phyloP scores from a whole-genome alignment of 92 coral and sea anemone genomes.

The Zoanthus gigantus region DNA sequence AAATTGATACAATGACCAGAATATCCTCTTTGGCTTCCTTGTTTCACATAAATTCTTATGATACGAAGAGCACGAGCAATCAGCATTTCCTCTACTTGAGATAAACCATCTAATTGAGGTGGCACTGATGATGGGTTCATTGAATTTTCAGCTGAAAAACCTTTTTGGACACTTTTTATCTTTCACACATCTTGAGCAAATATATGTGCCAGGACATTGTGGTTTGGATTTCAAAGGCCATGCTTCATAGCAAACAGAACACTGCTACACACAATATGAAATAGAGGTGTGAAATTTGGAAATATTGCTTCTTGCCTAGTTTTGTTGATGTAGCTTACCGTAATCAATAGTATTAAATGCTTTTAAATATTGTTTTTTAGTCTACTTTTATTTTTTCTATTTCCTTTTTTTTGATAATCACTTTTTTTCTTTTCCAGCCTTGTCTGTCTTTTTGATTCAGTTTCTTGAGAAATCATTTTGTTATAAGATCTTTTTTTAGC shows the following conservation, averaged over 20 bases:
- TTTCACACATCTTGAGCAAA: constrained; percentile 39
- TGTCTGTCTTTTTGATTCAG: not conserved
- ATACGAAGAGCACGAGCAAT: too few species aligned
- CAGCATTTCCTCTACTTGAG: too few species aligned
- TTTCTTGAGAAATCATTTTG: constrained; percentile 41
- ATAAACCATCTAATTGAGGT: constrained; percentile 1
- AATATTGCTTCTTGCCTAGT: constrained; percentile 2
- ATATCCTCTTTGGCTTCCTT: too few species aligned
- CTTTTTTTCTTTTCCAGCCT: constrained; percentile 11
- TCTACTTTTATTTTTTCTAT: constrained; percentile 35
- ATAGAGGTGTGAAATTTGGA: constrained; percentile 30
- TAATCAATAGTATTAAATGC: constrained; percentile 11
- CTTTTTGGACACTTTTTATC: constrained; percentile 54
- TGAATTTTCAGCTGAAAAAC: constrained; percentile 42
- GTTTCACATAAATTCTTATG: constrained; percentile 61
- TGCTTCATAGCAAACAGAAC: not conserved
- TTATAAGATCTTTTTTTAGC: constrained; percentile 16
- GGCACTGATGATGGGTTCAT: constrained; percentile 35
- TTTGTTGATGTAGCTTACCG: constrained; percentile 29
- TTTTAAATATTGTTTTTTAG: constrained; percentile 37
- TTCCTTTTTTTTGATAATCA: constrained; percentile 6
- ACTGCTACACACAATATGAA: constrained; percentile 10
- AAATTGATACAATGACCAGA: too few species aligned
- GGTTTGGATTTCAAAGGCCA: too few species aligned
- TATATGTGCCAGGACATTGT: constrained; percentile 18